Evolutionary conservation across 1,140 invertebrate species (phyloP).

Genomic region (Pachypeltis micranthus): DNA sequence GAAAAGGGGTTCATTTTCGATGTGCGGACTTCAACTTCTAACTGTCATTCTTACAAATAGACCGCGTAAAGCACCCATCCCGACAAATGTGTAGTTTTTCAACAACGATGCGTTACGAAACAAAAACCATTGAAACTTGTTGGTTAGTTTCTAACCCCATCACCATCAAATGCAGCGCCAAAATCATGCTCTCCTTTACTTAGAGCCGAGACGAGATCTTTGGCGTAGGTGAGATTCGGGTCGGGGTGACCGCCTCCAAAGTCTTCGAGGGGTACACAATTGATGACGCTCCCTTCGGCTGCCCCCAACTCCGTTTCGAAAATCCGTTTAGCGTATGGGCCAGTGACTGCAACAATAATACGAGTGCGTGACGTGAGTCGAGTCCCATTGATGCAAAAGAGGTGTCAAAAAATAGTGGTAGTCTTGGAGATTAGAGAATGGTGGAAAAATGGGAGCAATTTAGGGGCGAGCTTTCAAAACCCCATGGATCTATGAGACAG

Average conservation of each 20-base stretch:
- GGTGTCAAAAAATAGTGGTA: too few species aligned
- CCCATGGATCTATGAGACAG: too few species aligned
- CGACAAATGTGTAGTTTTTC: too few species aligned
- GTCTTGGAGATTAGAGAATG: too few species aligned
- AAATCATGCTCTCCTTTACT: conserved; percentile 76
- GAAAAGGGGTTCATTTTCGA: too few species aligned
- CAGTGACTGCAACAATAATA: too few species aligned
- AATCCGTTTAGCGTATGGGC: conserved; percentile 85
- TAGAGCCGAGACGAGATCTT: conserved; percentile 68
- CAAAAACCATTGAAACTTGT: conserved; percentile 19
- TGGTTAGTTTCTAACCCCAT: conserved; percentile 80
- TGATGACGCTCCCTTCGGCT: conserved; percentile 47
- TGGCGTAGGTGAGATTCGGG: conserved; percentile 95
- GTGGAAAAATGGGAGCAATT: too few species aligned
- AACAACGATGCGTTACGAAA: neutral
- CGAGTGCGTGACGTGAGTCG: too few species aligned
- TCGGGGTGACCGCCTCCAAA: conserved; percentile 97
- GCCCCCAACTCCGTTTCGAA: conserved; percentile 79
- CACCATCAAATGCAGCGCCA: conserved; percentile 97
- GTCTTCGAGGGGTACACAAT: conserved; percentile 72
- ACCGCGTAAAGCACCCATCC: neutral
- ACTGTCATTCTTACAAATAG: neutral
- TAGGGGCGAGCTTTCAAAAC: too few species aligned
- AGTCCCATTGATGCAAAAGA: too few species aligned
- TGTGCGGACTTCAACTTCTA: too few species aligned